Percentiles rank a stretch among this genome's conserved stretches.
These are phyloP conservation scores for Stylophora pistillata DNA, from an alignment of 64 coral and sea anemone genomes.

Conservation along the genomic window DNA sequence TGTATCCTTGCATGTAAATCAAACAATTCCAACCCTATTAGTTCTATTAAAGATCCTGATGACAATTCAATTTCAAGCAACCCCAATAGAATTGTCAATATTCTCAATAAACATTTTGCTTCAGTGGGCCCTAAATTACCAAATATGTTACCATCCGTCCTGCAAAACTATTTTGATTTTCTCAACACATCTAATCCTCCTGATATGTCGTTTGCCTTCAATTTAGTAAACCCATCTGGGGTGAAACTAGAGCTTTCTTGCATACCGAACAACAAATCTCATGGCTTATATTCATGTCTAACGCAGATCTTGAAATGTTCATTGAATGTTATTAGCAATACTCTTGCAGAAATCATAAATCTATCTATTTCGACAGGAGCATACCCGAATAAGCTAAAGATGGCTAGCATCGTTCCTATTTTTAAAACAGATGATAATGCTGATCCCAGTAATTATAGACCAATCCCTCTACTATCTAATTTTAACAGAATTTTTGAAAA, in stretches of 20 bases:
- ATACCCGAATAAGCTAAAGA: conserved; percentile 18
- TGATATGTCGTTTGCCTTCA: neutral
- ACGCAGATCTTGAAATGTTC: neutral
- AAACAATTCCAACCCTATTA: too few species aligned
- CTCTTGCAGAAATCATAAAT: conserved; percentile 1
- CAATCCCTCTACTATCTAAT: neutral
- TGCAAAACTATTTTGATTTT: neutral
- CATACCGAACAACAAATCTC: neutral
- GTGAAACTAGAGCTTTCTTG: conserved; percentile 34
- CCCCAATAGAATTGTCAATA: conserved; percentile 16
- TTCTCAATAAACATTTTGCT: conserved; percentile 48
- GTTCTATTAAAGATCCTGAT: too few species aligned
- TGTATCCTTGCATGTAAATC: neutral
- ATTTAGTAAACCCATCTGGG: neutral
- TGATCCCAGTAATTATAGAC: neutral
- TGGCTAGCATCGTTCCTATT: conserved; percentile 10
- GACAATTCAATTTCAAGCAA: too few species aligned
- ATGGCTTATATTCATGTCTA: neutral
- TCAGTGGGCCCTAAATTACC: conserved; percentile 31
- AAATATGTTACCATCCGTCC: neutral
- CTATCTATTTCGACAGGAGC: conserved; percentile 18
- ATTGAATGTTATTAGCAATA: neutral
- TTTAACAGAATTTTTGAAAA: conserved; percentile 15
- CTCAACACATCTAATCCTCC: neutral
- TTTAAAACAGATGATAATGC: conserved; percentile 34